A percentile compares a stretch with the other conserved stretches of the same genome.
These are phyloP conservation scores for Tiliacea citrago DNA, from an alignment of 2,888 invertebrate genomes.

Conservation along the genomic window DNA sequence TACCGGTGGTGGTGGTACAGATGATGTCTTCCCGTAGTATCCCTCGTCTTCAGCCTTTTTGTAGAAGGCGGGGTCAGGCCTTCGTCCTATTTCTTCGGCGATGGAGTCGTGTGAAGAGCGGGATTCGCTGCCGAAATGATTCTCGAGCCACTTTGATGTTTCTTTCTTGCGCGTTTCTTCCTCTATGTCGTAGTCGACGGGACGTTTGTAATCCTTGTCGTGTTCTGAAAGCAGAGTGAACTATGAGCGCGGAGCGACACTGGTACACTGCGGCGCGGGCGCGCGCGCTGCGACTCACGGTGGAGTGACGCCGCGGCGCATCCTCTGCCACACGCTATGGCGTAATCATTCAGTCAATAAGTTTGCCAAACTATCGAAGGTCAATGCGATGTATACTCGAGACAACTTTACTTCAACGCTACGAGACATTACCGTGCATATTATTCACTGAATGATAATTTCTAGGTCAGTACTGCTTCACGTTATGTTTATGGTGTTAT, in stretches of 20 bases:
- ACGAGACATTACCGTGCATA: slow-evolving; percentile 78
- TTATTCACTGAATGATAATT: slow-evolving; percentile 83
- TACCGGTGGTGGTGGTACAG: slow-evolving; percentile 85
- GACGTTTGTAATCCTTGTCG: slow-evolving; percentile 94
- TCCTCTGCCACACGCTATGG: slow-evolving; percentile 80
- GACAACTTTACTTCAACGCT: slow-evolving; percentile 84
- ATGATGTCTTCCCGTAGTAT: slow-evolving; percentile 85
- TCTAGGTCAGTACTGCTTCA: slow-evolving; percentile 80
- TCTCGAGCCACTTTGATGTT: slow-evolving; percentile 97
- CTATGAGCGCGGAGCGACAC: slow-evolving; percentile 66
- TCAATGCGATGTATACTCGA: slow-evolving; percentile 85
- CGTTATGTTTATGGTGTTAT: slow-evolving; percentile 74
- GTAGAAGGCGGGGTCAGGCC: slow-evolving; percentile 93
- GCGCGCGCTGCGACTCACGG: slow-evolving; percentile 78
- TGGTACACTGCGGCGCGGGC: slow-evolving; percentile 72
- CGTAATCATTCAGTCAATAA: slow-evolving; percentile 88
- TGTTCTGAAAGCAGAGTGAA: slow-evolving; percentile 90
- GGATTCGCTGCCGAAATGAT: slow-evolving; percentile 97
- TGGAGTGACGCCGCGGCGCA: slow-evolving; percentile 78
- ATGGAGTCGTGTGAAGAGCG: slow-evolving; percentile 94
- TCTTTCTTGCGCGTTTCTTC: slow-evolving; percentile 97
- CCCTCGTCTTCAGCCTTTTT: slow-evolving; percentile 90
- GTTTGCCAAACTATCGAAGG: slow-evolving; percentile 89
- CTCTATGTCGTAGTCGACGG: slow-evolving; percentile 96
- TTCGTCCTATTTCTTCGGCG: slow-evolving; percentile 92